Percentiles rank a stretch among this genome's conserved stretches.
phyloP scores from a whole-genome alignment of 2,113 vertebrate species.

The Brevimyrus niger region DNA sequence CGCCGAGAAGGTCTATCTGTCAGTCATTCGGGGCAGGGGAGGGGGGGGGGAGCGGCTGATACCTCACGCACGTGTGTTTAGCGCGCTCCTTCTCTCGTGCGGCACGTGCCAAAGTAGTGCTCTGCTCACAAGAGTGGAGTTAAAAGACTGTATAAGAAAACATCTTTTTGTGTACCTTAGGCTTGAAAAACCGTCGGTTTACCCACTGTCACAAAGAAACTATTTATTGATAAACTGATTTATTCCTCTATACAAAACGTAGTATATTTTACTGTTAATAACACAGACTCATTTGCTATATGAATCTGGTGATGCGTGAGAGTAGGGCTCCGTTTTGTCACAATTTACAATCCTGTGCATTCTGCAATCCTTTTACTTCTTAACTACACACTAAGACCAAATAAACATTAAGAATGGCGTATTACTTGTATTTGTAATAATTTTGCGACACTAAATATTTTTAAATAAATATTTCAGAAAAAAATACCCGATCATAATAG shows the following conservation, averaged over 20 bases:
- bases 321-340: background rate
- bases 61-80: constrained; percentile 68
- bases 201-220: background rate
- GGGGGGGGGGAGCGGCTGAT: constrained; percentile 34
- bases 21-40: constrained; percentile 47
- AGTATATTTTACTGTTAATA: background rate
- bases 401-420: background rate
- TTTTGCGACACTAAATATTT: background rate
- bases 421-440: background rate
- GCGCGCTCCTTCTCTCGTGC: constrained; percentile 42
- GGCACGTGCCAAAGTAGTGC: constrained; percentile 70
- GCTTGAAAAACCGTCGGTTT: background rate
- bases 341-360: background rate
- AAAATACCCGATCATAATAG: background rate
- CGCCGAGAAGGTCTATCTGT: constrained; percentile 45
- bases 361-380: background rate
- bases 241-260: background rate
- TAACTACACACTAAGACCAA: background rate
- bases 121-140: background rate
- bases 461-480: background rate
- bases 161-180: background rate
- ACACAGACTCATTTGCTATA: background rate
- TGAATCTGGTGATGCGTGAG: background rate
- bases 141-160: background rate
- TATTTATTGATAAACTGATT: background rate